Evolutionary conservation across 2,797 vertebrate species (phyloP).

Genomic region (Gallirallus australis): DNA sequence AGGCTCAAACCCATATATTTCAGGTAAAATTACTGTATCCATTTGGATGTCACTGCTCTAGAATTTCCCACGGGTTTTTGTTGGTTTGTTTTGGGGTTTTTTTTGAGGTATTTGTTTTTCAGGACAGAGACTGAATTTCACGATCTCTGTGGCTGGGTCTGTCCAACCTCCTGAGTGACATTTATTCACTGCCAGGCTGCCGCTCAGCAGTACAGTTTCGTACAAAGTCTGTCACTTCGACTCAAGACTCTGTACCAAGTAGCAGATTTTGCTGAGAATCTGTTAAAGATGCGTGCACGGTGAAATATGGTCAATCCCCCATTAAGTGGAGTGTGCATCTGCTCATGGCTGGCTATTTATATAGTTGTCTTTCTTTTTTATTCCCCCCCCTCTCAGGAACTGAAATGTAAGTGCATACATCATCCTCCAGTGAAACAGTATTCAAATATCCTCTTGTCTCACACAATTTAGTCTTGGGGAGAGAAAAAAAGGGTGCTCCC

Average conservation of each 20-base stretch:
- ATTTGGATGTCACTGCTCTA: neutral
- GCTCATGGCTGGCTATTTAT: neutral
- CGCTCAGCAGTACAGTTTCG: conserved; percentile 42
- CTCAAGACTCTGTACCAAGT: conserved; percentile 22
- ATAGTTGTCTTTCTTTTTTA: no score
- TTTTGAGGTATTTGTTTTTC: conserved; percentile 43
- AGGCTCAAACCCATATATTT: conserved; percentile 23
- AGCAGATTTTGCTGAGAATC: conserved; percentile 24
- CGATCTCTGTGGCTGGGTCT: conserved; percentile 50
- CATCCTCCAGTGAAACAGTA: neutral
- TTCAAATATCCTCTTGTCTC: neutral
- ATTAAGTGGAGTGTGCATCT: neutral
- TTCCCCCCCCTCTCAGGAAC: neutral
- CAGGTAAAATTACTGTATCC: conserved; percentile 44
- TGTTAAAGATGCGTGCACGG: neutral
- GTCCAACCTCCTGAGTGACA: conserved; percentile 60
- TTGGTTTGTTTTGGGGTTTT: neutral
- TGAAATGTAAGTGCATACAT: neutral
- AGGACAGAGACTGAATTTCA: conserved; percentile 60
- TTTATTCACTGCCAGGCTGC: conserved; percentile 67
- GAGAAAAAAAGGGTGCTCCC: neutral
- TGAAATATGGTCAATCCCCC: neutral
- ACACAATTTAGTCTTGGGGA: neutral
- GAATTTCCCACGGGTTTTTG: neutral
- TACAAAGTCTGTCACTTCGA: conserved; percentile 43